These are phyloP conservation scores for Oscarella lobularis DNA, from an alignment of 37 sponge, comb jelly and placozoan genomes.

Conservation along the genomic window DNA sequence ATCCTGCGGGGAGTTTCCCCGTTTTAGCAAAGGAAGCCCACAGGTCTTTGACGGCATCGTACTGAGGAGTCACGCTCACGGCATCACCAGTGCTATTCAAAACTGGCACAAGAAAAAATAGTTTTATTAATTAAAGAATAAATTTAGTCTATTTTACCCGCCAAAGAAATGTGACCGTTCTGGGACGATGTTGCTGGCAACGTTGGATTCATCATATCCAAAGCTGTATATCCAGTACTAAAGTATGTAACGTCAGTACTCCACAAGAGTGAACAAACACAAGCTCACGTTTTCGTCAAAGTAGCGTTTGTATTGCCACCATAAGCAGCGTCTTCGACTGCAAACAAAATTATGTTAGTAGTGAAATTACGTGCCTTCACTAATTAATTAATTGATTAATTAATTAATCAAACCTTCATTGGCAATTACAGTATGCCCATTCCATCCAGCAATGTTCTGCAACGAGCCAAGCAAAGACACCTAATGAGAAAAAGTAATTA, in stretches of 20 bases:
- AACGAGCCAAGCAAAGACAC: conserved; percentile 9
- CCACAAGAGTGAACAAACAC: too few relatives aligned
- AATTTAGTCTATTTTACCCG: not conserved
- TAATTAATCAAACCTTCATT: conserved; percentile 10
- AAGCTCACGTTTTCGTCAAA: too few relatives aligned
- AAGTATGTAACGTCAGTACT: too few relatives aligned
- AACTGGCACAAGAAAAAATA: too few relatives aligned
- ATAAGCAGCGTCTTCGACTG: too few relatives aligned
- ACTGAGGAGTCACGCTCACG: conserved; percentile 2
- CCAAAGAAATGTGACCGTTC: conserved; percentile 11
- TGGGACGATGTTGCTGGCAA: not conserved
- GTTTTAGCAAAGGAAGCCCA: conserved; percentile 10
- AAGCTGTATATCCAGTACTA: conserved; percentile 6
- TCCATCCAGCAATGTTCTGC: conserved; percentile 18
- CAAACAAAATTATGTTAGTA: too few relatives aligned
- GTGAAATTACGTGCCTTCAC: too few relatives aligned
- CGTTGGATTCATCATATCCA: conserved; percentile 10
- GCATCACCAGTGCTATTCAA: not conserved
- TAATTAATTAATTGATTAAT: too few relatives aligned
- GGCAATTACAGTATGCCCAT: conserved; percentile 1
- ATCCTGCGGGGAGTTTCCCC: conserved; percentile 2
- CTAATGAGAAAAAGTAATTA: not conserved
- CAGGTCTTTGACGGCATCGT: conserved; percentile 3
- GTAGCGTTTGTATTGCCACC: too few relatives aligned
- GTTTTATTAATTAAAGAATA: not conserved